phyloP scores from a whole-genome alignment of 2,113 vertebrate genomes.

The Leptosomus discolor region DNA sequence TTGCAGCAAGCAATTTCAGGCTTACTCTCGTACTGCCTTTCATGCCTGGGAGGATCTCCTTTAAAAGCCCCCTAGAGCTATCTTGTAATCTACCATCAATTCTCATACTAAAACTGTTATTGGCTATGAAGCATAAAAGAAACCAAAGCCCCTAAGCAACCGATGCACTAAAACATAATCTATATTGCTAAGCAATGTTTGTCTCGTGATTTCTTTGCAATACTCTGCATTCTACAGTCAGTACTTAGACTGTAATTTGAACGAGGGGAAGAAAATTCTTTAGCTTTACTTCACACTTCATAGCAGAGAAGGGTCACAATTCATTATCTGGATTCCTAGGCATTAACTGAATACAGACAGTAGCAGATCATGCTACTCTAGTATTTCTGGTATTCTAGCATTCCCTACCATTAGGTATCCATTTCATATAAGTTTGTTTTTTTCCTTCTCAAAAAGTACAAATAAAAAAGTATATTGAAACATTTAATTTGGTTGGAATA shows the following conservation, averaged over 20 bases:
- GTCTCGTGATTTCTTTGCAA: background rate
- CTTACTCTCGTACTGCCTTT: background rate
- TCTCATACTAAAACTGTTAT: constrained; percentile 25
- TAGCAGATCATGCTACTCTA: background rate
- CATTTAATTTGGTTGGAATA: background rate
- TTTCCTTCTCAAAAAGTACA: background rate
- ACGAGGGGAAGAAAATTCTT: background rate
- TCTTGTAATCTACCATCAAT: background rate
- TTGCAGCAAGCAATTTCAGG: constrained; percentile 12
- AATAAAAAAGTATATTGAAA: background rate
- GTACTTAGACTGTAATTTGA: background rate
- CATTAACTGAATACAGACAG: background rate
- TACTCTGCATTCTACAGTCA: background rate
- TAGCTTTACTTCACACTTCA: background rate
- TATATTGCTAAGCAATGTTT: background rate
- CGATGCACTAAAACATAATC: background rate
- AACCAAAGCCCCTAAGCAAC: background rate
- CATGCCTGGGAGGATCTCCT: constrained; percentile 8
- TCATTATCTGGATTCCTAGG: background rate
- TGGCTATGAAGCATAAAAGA: constrained; percentile 32
- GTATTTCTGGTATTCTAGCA: background rate
- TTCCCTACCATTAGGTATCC: accelerated
- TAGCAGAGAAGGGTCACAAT: background rate
- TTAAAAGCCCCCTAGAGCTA: constrained; percentile 20
- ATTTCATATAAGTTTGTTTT: background rate